Conservation (phyloP, 2,113 vertebrate species). For the Morone saxatilis region DNA sequence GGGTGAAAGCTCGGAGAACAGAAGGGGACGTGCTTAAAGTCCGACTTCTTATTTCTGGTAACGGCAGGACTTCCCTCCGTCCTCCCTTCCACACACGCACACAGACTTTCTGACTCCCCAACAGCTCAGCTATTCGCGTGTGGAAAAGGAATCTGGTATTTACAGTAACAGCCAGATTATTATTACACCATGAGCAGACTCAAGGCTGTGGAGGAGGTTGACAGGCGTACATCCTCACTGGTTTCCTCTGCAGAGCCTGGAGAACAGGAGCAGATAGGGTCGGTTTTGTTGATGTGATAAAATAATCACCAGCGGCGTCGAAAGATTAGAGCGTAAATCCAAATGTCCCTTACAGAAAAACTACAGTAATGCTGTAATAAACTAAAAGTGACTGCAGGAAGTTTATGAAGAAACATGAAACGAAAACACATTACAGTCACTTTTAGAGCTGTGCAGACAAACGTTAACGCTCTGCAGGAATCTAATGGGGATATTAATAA, state of each 20-base stretch:
- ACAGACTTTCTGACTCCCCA: slow-evolving; percentile 50
- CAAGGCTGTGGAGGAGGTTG: slow-evolving; percentile 54
- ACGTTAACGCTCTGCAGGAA: too few relatives aligned
- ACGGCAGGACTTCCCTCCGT: slow-evolving; percentile 61
- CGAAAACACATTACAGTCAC: too few relatives aligned
- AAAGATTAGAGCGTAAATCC: slow-evolving; percentile 37
- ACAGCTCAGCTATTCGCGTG: slow-evolving; percentile 44
- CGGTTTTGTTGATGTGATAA: slow-evolving; percentile 24
- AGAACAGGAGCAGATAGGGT: slow-evolving; percentile 12
- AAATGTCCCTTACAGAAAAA: neutral
- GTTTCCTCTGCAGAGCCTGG: neutral
- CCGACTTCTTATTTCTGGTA: slow-evolving; percentile 52
- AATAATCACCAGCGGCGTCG: slow-evolving; percentile 32
- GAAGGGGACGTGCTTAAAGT: slow-evolving; percentile 53
- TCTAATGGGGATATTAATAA: too few relatives aligned
- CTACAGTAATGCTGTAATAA: neutral
- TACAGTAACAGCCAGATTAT: slow-evolving; percentile 51
- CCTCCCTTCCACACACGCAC: slow-evolving; percentile 36
- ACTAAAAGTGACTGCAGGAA: neutral
- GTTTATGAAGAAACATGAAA: neutral
- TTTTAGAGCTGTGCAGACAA: too few relatives aligned
- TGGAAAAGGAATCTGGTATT: slow-evolving; percentile 64
- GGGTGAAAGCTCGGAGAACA: slow-evolving; percentile 23
- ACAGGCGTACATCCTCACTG: slow-evolving; percentile 12
- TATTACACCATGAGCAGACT: slow-evolving; percentile 60